Evolutionary conservation across 2,113 vertebrate genomes (phyloP), one percentile per base, ranked within the genome.

Genomic region (Sardina pilchardus): DNA sequence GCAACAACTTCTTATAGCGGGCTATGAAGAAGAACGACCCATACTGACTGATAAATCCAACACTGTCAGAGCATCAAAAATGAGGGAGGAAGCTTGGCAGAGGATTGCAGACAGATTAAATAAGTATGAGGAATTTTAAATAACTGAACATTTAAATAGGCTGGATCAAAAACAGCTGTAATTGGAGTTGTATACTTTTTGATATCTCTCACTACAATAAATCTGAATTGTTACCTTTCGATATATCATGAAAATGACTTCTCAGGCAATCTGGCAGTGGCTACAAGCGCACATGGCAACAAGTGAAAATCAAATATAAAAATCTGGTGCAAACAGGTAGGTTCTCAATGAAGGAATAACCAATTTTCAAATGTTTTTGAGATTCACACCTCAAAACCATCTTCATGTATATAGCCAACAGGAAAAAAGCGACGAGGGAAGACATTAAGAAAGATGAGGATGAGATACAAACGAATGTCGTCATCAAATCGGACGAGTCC

Each of bases 251-350:
- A 47, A 47, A 47, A 47, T 71, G 63, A 30, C 63, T 30, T 71
- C n/a, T 26, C n/a, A 71, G 63, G 63, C n/a, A 71, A 9, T 71
- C 63, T 30, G 63, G 63, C 63, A 71, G 63, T 71, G 63, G 63
- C 26, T 71, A 71, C 63, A 71, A 71, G 14, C 63, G 87, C 30
- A 90, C 89, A 3, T 90, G 89, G 89, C 87, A 85, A 84, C 89
- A 90, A 84, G 89, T 90, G 30, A 90, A 90, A 84, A 84, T 87
- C 36, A 90, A 90, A 82, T 87, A 90, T 82, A 90, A 90, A 43
- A 90, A 90, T 84, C 80, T 90, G 50, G 21, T 90, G 8, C 89
- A 90, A 85, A 85, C 87, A 87, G 85, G 87, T 88, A 84, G 75
- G 89, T 88, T 81, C 36, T 86, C 19, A 63, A 44, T n/a, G 81